Evolutionary conservation across 2,797 vertebrate species (phyloP), one percentile per base, ranked within the genome.

Genomic region (Xenops minutus): DNA sequence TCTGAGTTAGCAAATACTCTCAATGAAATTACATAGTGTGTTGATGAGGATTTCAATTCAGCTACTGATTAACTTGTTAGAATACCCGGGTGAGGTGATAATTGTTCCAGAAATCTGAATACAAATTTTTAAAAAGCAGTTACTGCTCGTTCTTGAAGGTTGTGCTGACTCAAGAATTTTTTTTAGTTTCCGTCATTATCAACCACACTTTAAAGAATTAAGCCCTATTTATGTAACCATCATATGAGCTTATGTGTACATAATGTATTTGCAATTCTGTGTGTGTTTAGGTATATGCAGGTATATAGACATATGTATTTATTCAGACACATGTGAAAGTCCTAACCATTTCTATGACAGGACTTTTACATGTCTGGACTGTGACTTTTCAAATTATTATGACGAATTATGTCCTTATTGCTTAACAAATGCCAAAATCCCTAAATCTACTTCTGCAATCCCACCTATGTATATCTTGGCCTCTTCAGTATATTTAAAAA

Each of bases 61-160:
- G 84, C 68, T 71, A 75, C 90, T 93, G 96, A 96, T 97, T 96
- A 96, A 94, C 91, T 95, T 94, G 83, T 97, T 91, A 86, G 85
- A 96, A 97, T 95, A 95, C 80, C 84, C 95, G 97, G 92, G 94
- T 93, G 79, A 97, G 66, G 69, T 48, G 79, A 82, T 95, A 86
- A 96, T 88, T 95, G 63, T 87, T 95, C 89, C 78, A 87, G 73
- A 96, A 97, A 93, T 76, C 44, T 80, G 64, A 96, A 93, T 95
- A 90, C 2, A 1, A 96, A 93, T 72, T 92, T 94, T 93, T 78
- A 73, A 96, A 95, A 78, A 19, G 48, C 74, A 85, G 68, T 92
- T 96, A 75, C 41, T 88, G 10, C 34, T 80, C 49, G 9, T 15
- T 78, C 46, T 59, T 88, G 62, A 88, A 69, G 58, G 74, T 73